Evolutionary conservation across 2,888 invertebrate genomes (phyloP), one percentile per base, ranked within the genome.

Genomic region (Leucoptera coffeella): DNA sequence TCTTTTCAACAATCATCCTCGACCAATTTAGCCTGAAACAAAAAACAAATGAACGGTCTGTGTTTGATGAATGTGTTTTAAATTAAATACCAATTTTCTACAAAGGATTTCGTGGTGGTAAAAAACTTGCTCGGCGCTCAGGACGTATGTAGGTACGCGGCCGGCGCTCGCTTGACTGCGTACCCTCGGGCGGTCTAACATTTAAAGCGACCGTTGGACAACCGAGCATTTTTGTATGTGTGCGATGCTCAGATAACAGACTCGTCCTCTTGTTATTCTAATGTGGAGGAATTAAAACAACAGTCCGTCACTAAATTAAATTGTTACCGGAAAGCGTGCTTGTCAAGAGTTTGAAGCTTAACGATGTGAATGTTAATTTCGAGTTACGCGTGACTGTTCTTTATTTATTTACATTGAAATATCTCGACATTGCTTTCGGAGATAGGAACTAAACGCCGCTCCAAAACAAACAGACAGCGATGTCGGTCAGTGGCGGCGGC

Each of bases 171-270:
- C 59, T 53, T 50, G 47, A 54, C 35, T 62, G 62, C 44, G 37
- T 51, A n/a, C 22, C 26, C 15, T 22, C 15, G n/a, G 6, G 22
- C 22, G 10, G 14, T 9, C 9, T n/a, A n/a, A n/a, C n/a, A 8
- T 15, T 15, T 25, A 17, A 15, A 7, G 11, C 15, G 24, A 17
- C n/a, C 14, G 26, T 4, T 5, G n/a, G 13, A 13, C 12, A 10
- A 14, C 12, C 6, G 14, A 15, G 26, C 14, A 22, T 27, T 13
- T 19, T 21, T 14, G 14, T 14, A 15, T 9, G 13, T 20, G 14
- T 61, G 52, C 42, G 62, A 64, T 64, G 54, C 46, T 54, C 51
- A 62, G 64, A 69, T 67, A 64, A 64, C 59, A 55, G 56, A 57
- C 58, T 54, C 57, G 49, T 21, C 22, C 49, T 39, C 35, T 42